Conservation (phyloP, 1,140 invertebrate species). For the Atta colombica region DNA sequence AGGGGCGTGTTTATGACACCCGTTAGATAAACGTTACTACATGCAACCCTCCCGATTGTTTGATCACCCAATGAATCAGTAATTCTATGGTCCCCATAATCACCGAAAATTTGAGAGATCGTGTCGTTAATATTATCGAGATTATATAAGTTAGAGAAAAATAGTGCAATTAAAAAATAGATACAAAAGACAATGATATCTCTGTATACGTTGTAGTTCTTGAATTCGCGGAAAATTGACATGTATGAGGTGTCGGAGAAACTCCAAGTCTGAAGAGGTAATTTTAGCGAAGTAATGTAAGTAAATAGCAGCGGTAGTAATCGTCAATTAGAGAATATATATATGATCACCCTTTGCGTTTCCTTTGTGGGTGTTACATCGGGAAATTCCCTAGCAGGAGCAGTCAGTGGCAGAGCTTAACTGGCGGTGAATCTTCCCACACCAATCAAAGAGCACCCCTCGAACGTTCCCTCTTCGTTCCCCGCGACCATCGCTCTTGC, state of each 20-base stretch:
- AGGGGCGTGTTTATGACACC: constrained; percentile 85
- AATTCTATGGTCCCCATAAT: constrained; percentile 57
- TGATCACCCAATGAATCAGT: constrained; percentile 79
- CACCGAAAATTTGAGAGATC: not conserved
- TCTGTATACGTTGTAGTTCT: not conserved
- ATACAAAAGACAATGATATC: not conserved
- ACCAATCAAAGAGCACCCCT: constrained; percentile 84
- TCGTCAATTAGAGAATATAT: constrained; percentile 61
- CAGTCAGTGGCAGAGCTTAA: constrained; percentile 77
- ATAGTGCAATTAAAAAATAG: too few relatives aligned
- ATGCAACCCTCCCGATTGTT: constrained; percentile 68
- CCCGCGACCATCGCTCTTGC: constrained; percentile 53
- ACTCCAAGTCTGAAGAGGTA: constrained; percentile 20
- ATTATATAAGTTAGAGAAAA: not conserved
- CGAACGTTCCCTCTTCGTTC: constrained; percentile 70
- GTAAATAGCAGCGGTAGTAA: constrained; percentile 54
- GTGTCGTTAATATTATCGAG: too few relatives aligned
- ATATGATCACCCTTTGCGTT: constrained; percentile 49
- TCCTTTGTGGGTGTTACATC: constrained; percentile 41
- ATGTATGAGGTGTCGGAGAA: not conserved
- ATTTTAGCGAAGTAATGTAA: constrained; percentile 35
- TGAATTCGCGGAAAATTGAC: constrained; percentile 10
- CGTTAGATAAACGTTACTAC: constrained; percentile 82
- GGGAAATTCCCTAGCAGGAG: constrained; percentile 77
- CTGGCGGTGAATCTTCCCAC: constrained; percentile 83